Evolutionary conservation across 2,797 vertebrate species (phyloP).

Genomic region (Tenualosa ilisha): DNA sequence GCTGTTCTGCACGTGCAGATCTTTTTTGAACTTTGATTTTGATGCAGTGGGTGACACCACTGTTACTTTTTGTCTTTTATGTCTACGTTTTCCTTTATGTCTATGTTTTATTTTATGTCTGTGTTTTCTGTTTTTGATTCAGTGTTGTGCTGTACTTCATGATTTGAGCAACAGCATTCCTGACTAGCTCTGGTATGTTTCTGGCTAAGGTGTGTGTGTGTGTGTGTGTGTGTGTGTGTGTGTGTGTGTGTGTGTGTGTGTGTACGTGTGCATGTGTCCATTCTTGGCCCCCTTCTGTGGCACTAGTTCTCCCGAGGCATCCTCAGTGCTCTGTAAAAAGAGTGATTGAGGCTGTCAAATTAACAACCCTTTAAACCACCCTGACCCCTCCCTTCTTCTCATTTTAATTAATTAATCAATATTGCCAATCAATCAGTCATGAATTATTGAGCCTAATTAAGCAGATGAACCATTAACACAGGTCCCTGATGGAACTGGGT

Average conservation of each 20-base stretch:
- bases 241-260: conserved; percentile 26
- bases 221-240: conserved; percentile 27
- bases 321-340: conserved; percentile 25
- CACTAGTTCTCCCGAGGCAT: background rate
- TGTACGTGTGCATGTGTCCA: background rate
- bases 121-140: background rate
- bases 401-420: conserved; percentile 52
- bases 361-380: conserved; percentile 42
- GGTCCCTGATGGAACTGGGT: background rate
- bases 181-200: background rate
- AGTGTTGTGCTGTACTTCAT: background rate
- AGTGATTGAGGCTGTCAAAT: conserved; percentile 32
- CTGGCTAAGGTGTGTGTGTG: too few relatives aligned
- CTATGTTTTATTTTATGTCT: too few relatives aligned
- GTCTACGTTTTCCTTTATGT: too few relatives aligned
- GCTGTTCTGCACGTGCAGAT: background rate
- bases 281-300: background rate
- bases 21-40: background rate
- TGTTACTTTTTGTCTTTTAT: background rate
- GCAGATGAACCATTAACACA: conserved; percentile 43
- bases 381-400: conserved; percentile 25
- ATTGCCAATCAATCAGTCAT: conserved; percentile 45
- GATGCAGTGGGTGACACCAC: background rate
- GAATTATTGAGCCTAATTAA: conserved; percentile 55
- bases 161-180: too few relatives aligned